Evolutionary conservation across 1,140 invertebrate genomes (phyloP).

Genomic region (Phortica variegata): DNA sequence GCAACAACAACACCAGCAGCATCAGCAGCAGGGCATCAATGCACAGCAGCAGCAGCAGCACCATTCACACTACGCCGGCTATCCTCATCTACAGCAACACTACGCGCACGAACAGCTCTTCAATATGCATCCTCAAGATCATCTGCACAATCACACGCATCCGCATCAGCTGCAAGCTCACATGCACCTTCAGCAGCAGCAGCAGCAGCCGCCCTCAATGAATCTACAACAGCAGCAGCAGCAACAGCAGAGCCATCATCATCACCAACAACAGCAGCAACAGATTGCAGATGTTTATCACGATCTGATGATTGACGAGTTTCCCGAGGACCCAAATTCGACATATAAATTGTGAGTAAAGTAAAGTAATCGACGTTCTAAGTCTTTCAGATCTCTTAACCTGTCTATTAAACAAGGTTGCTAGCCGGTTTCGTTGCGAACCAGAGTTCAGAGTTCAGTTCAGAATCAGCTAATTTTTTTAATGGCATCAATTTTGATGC

Average conservation of each 20-base stretch:
- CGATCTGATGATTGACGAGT: slow-evolving; percentile 47
- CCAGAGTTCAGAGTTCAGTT: too few species aligned
- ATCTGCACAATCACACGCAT: slow-evolving; percentile 3
- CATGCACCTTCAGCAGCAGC: slow-evolving; percentile 6
- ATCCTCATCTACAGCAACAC: slow-evolving; percentile 29
- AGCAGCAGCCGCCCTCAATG: too few species aligned
- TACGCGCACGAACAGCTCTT: slow-evolving; percentile 34
- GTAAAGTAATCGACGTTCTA: slow-evolving; percentile 8
- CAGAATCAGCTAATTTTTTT: too few species aligned
- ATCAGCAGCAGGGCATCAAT: slow-evolving; percentile 23
- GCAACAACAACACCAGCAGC: slow-evolving; percentile 29
- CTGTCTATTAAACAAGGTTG: background rate
- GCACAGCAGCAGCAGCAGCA: slow-evolving; percentile 31
- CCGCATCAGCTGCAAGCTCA: slow-evolving; percentile 7
- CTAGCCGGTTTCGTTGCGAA: too few species aligned
- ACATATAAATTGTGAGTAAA: slow-evolving; percentile 44
- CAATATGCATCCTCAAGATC: slow-evolving; percentile 13
- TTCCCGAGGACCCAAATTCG: slow-evolving; percentile 34
- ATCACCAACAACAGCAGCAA: slow-evolving; percentile 12
- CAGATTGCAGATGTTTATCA: slow-evolving; percentile 33
- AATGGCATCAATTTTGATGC: too few species aligned
- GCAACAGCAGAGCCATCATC: background rate
- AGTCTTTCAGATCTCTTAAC: background rate
- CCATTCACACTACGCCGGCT: slow-evolving; percentile 23
- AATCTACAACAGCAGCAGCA: slow-evolving; percentile 13